phyloP scores from a whole-genome alignment of 2,113 vertebrate genomes.

The Siniperca knerii region DNA sequence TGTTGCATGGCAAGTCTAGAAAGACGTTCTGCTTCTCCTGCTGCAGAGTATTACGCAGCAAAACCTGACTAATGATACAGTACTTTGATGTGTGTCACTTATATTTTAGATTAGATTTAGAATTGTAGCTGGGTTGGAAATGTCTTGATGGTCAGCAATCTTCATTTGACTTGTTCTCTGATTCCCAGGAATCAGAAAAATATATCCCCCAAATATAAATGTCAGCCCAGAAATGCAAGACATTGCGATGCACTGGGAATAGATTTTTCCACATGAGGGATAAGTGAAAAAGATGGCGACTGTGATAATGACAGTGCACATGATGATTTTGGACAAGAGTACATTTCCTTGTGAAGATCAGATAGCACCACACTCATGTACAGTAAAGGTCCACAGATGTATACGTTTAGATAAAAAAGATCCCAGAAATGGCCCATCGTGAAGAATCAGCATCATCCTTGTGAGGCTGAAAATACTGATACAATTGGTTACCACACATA shows the following conservation, averaged over 20 bases:
- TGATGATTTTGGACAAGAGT: slow-evolving; percentile 14
- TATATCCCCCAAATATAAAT: slow-evolving; percentile 1
- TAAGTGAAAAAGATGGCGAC: slow-evolving; percentile 19
- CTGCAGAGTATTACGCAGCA: background rate
- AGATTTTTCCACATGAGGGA: slow-evolving; percentile 7
- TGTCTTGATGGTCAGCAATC: background rate
- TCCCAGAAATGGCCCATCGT: background rate
- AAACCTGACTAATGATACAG: background rate
- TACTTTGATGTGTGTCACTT: background rate
- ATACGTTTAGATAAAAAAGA: slow-evolving; percentile 21
- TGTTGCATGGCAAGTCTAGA: background rate
- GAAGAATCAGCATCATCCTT: background rate
- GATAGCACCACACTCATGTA: slow-evolving; percentile 21
- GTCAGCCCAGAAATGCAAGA: slow-evolving; percentile 7
- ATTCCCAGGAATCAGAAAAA: background rate
- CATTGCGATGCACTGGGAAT: background rate
- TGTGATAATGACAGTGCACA: slow-evolving; percentile 8
- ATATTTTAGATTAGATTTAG: background rate
- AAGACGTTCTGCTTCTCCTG: background rate
- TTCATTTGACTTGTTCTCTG: background rate
- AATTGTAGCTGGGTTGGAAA: background rate
- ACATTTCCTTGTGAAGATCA: slow-evolving; percentile 27
- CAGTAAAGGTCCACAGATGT: slow-evolving; percentile 37
- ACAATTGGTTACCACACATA: background rate
- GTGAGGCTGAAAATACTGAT: background rate